A percentile compares a stretch with the other conserved stretches of the same genome.
Conservation (phyloP, 1,140 invertebrate species). For the Nixonia krombeini region DNA sequence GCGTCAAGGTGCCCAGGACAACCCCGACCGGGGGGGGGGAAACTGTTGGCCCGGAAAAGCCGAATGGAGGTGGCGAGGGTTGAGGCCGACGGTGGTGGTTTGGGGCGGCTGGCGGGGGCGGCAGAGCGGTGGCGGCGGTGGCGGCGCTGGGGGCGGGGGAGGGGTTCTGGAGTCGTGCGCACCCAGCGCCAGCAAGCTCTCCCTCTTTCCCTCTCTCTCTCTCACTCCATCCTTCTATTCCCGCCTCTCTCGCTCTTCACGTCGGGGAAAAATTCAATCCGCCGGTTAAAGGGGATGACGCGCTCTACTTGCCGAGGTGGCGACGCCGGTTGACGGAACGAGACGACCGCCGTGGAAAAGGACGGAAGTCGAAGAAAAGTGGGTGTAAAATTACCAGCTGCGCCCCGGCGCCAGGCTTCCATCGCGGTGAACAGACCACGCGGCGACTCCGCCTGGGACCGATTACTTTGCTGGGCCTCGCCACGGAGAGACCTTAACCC, state of each 20-base stretch:
- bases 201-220: not conserved
- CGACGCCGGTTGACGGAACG: conserved; percentile 35
- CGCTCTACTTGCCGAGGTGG: conserved; percentile 49
- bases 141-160: conserved; percentile 11
- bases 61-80: conserved; percentile 22
- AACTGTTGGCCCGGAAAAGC: conserved; percentile 62
- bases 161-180: conserved; percentile 52
- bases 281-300: conserved; percentile 68
- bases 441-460: too few species aligned
- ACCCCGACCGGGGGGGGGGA: conserved; percentile 54
- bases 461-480: too few species aligned
- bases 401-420: too few species aligned
- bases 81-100: conserved; percentile 21
- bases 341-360: conserved; percentile 18
- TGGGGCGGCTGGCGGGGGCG: conserved; percentile 22
- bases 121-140: conserved; percentile 11
- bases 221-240: too few species aligned
- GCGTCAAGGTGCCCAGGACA: conserved; percentile 70
- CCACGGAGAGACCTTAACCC: too few species aligned
- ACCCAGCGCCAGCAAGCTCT: conserved; percentile 53
- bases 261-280: conserved; percentile 70
- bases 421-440: too few species aligned
- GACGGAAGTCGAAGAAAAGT: conserved; percentile 30
- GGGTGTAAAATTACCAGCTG: conserved; percentile 48
- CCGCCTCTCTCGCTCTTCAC: conserved; percentile 41